Conservation (phyloP, 1,140 invertebrate species). For the Argopecten irradians region DNA sequence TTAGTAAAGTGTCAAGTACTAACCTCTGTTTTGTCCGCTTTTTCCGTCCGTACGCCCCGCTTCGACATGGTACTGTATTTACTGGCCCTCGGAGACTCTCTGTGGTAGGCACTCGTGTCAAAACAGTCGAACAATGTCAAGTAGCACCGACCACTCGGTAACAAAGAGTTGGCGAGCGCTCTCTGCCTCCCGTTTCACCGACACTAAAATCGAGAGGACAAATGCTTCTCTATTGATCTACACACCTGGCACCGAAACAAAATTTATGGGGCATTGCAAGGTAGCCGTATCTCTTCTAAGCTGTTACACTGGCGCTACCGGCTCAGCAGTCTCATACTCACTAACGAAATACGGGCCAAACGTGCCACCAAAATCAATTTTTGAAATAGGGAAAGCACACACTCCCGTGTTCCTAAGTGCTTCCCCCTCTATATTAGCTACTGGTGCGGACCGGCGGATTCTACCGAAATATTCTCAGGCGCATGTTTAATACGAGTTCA, state of each 20-base stretch:
- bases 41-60: constrained; percentile 36
- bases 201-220: constrained; percentile 42
- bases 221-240: constrained; percentile 41
- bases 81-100: not conserved
- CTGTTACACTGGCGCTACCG: not conserved
- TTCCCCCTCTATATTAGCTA: not conserved
- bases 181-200: constrained; percentile 35
- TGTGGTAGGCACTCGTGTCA: not conserved
- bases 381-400: constrained; percentile 15
- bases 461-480: constrained; percentile 8
- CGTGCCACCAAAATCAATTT: constrained; percentile 20
- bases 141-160: constrained; percentile 38
- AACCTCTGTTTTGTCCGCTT: constrained; percentile 40
- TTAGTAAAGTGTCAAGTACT: constrained; percentile 30
- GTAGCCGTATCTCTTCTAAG: not conserved
- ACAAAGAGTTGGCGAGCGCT: constrained; percentile 32
- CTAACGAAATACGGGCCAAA: constrained; percentile 15
- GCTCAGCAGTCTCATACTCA: not conserved
- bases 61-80: constrained; percentile 35
- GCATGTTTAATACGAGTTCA: not conserved
- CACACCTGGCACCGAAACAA: constrained; percentile 50
- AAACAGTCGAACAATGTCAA: constrained; percentile 30
- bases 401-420: constrained; percentile 11
- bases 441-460: not conserved
- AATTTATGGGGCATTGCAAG: constrained; percentile 48